Conservation (phyloP, 1,140 invertebrate species). For the Drosophila simulans region DNA sequence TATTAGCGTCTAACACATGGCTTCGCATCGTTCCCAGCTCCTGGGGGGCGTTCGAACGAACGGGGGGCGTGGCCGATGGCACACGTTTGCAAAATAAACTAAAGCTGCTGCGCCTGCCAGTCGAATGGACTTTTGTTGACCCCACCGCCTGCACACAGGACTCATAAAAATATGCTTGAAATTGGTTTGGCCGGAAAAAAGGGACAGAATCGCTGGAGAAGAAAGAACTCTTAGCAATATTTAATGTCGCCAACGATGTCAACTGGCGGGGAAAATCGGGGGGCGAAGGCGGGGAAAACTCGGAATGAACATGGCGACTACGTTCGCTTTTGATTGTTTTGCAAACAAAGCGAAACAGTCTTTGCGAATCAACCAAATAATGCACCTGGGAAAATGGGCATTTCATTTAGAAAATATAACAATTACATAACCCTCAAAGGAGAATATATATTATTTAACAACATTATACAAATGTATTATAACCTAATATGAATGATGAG, state of each 20-base stretch:
- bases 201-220: constrained; percentile 23
- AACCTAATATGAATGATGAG: no score
- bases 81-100: constrained; percentile 78
- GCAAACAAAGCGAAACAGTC: constrained; percentile 76
- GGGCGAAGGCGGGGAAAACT: constrained; percentile 1
- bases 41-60: constrained; percentile 2
- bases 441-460: no score
- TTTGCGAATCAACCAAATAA: constrained; percentile 21
- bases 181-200: constrained; percentile 67
- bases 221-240: constrained; percentile 69
- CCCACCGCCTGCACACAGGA: constrained; percentile 51
- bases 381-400: constrained; percentile 9
- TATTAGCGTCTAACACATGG: constrained; percentile 73
- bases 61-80: constrained; percentile 38
- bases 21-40: constrained; percentile 19
- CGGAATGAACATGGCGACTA: constrained; percentile 37
- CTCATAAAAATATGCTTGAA: constrained; percentile 81
- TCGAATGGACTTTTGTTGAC: constrained; percentile 20
- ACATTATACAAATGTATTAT: no score
- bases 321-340: constrained; percentile 76
- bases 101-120: constrained; percentile 73
- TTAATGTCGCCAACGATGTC: constrained; percentile 75
- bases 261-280: constrained; percentile 9
- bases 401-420: neutral
- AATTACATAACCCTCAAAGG: no score